Evolutionary conservation across 2,797 vertebrate species (phyloP).

Genomic region (Amazonetta brasiliensis): DNA sequence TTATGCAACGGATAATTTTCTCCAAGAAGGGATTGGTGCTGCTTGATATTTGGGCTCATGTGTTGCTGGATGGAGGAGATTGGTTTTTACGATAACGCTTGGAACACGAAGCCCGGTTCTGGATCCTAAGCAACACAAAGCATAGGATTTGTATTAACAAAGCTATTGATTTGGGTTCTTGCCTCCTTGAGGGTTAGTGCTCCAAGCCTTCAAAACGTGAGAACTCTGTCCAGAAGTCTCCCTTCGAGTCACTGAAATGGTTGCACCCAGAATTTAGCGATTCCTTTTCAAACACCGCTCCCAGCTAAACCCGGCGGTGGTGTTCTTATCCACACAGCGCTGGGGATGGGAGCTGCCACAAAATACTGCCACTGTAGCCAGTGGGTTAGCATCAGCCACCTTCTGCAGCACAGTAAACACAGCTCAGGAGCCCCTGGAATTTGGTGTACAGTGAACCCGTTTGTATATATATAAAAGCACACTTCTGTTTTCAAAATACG

Average conservation of each 20-base stretch:
- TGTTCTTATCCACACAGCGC: neutral
- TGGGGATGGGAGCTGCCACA: neutral
- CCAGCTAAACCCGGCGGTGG: fast-evolving
- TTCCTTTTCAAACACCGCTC: neutral
- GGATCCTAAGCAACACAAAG: neutral
- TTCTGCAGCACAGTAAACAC: neutral
- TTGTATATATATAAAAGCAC: neutral
- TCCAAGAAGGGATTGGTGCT: neutral
- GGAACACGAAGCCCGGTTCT: neutral
- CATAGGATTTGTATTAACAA: neutral
- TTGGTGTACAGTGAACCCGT: neutral
- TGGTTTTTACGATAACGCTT: neutral
- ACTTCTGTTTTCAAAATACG: neutral
- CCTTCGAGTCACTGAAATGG: neutral
- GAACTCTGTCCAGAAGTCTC: neutral
- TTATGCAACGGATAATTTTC: neutral
- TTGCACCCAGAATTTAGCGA: neutral
- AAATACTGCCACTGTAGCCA: neutral
- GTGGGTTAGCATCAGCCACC: neutral
- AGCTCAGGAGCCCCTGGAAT: neutral
- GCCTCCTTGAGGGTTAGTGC: neutral
- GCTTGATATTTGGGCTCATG: slow-evolving; percentile 28
- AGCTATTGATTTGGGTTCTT: neutral
- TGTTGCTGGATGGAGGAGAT: slow-evolving; percentile 8
- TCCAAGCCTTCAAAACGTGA: neutral